Base-by-base conservation (phyloP, 2,888 invertebrate genomes). In the Cryptops parisi region DNA sequence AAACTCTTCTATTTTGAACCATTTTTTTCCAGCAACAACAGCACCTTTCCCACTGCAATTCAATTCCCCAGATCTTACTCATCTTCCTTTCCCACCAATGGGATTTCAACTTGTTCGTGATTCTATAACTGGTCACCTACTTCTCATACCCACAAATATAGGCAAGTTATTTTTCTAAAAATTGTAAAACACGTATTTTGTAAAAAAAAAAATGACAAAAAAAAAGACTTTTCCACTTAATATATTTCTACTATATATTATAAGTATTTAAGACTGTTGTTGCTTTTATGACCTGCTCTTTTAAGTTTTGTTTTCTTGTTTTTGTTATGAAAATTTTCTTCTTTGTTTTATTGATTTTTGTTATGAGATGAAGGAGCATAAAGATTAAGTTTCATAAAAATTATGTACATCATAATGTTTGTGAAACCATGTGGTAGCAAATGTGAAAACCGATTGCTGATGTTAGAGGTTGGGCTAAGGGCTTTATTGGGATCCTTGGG, bases 41-140 rank as follows among this genome's bases (percentile, higher is more conserved):
- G 47, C 56, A 27, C 52, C 55, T 33, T 24, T 55, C n/a, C 44
- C 55, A 17, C 52, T 55, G 47, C 55, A 55, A 21, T 47, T 55
- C 19, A 48, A 44, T 23, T 56, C 53, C 25, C 45, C 52, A 52
- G 60, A 49, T 27, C 49, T 41, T 50, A 47, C 58, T 22, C 62
- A 58, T n/a, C 58, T 59, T 53, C 59, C 60, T 24, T 44, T 60
- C 21, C 61, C 65, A 3, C 84, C 81, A 55, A 80, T 84, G 55
- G 88, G 88, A 55, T 84, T 82, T 70, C 89, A 89, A 71, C 75
- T 90, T 64, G 82, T 86, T 49, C 78, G 89, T 58, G 90, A 90
- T 67, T 84, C 88, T 26, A 77, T 82, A 22, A 84, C 84, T 2
- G 88, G 89, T 45, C 86, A 86, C 61, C 74, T 87, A 57, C 77